phyloP scores from a whole-genome alignment of 1,140 invertebrate genomes.

The Temnothorax longispinosus region DNA sequence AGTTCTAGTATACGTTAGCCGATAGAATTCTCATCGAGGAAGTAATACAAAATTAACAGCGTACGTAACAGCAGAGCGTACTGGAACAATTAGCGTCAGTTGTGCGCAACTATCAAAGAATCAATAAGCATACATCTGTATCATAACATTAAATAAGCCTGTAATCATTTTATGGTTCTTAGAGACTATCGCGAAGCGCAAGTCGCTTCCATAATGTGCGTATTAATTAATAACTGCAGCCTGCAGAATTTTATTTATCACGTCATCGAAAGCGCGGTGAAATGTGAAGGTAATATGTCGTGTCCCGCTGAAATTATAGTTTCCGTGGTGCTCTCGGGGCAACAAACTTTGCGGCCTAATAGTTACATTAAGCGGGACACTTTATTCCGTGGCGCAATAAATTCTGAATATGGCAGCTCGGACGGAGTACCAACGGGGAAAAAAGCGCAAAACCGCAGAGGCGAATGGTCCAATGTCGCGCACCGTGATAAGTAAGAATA shows the following conservation, averaged over 20 bases:
- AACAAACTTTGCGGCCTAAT: slow-evolving; percentile 35
- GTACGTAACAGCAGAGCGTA: neutral
- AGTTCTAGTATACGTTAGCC: neutral
- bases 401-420: neutral
- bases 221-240: slow-evolving; percentile 40
- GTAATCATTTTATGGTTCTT: neutral
- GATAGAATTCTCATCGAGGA: neutral
- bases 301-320: slow-evolving; percentile 43
- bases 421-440: neutral
- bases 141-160: neutral
- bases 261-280: slow-evolving; percentile 26
- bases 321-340: slow-evolving; percentile 17
- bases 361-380: neutral
- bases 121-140: neutral
- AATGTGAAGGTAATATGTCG: neutral
- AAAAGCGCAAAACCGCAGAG: slow-evolving; percentile 5
- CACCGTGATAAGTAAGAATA: neutral
- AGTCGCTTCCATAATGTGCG: neutral
- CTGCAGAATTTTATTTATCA: slow-evolving; percentile 30
- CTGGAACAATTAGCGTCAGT: neutral
- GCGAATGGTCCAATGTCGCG: slow-evolving; percentile 13
- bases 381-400: slow-evolving; percentile 40
- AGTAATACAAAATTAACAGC: slow-evolving; percentile 17
- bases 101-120: neutral
- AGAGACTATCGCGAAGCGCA: neutral